These are phyloP conservation scores for Laupala kohalensis DNA, from an alignment of 1,140 invertebrate genomes.

Conservation along the genomic window DNA sequence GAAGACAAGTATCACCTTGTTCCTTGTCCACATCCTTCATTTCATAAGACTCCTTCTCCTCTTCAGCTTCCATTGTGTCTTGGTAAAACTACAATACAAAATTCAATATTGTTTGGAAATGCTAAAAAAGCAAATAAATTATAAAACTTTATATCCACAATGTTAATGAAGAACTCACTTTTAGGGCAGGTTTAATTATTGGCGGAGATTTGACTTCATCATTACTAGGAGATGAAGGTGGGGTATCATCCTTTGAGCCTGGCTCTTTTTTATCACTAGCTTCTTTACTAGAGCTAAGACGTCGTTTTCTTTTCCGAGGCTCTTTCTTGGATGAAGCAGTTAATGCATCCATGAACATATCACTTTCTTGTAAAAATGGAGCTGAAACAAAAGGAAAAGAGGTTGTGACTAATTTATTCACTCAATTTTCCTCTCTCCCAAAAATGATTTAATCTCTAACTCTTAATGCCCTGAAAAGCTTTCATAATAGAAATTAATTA, in stretches of 20 bases:
- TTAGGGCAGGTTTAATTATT: conserved; percentile 34
- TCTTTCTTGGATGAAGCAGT: conserved; percentile 58
- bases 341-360: conserved; percentile 85
- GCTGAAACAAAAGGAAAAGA: conserved; percentile 37
- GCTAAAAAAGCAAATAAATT: background rate
- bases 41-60: conserved; percentile 19
- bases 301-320: conserved; percentile 60
- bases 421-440: background rate
- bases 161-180: conserved; percentile 23
- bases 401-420: background rate
- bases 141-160: background rate
- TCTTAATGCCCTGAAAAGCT: too few species aligned
- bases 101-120: background rate
- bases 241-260: conserved; percentile 21
- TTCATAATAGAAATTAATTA: too few species aligned
- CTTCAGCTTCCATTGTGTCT: conserved; percentile 62
- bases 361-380: conserved; percentile 70
- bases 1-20: background rate
- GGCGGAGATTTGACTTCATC: conserved; percentile 37
- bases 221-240: conserved; percentile 30
- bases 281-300: conserved; percentile 48
- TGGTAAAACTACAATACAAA: conserved; percentile 61
- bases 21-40: conserved; percentile 14
- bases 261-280: conserved; percentile 36
- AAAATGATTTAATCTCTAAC: too few species aligned